phyloP scores from a whole-genome alignment of 2,888 invertebrate genomes.

The Serrognathus titanus region DNA sequence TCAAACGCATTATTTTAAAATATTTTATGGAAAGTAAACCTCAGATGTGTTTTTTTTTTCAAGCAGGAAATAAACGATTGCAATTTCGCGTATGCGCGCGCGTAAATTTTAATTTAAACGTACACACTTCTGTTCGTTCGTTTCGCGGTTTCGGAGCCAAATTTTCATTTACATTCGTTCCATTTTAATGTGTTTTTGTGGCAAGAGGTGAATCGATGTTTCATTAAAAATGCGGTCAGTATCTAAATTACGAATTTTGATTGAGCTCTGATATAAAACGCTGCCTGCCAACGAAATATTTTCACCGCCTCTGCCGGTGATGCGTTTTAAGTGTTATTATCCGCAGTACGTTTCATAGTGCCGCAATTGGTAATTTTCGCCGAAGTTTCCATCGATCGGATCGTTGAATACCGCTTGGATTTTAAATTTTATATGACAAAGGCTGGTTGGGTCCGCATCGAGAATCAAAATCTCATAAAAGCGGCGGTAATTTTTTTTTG shows the following conservation, averaged over 20 bases:
- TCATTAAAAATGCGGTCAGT: constrained; percentile 35
- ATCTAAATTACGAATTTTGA: constrained; percentile 32
- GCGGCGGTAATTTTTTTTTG: not conserved
- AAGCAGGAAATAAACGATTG: too few species aligned
- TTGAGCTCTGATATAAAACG: constrained; percentile 20
- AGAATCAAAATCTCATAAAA: too few species aligned
- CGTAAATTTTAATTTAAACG: constrained; percentile 21
- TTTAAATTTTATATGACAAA: too few species aligned
- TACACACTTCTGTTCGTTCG: constrained; percentile 22
- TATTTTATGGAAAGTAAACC: too few species aligned
- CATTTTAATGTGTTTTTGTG: constrained; percentile 35
- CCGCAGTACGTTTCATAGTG: too few species aligned
- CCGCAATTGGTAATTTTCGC: not conserved
- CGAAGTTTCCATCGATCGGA: not conserved
- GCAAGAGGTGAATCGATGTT: constrained; percentile 32
- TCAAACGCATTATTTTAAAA: too few species aligned
- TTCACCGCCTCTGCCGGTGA: constrained; percentile 1
- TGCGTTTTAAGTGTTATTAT: too few species aligned
- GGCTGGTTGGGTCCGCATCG: too few species aligned
- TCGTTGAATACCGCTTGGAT: not conserved
- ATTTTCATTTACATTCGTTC: constrained; percentile 34
- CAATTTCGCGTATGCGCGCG: not conserved
- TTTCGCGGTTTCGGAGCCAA: constrained; percentile 32
- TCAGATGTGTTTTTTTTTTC: too few species aligned
- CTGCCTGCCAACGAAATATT: constrained; percentile 6